A percentile compares a stretch with the other conserved stretches of the same genome.
These are phyloP conservation scores for Pygmarrhopalites habei DNA, from an alignment of 1,140 invertebrate genomes.

Conservation along the genomic window DNA sequence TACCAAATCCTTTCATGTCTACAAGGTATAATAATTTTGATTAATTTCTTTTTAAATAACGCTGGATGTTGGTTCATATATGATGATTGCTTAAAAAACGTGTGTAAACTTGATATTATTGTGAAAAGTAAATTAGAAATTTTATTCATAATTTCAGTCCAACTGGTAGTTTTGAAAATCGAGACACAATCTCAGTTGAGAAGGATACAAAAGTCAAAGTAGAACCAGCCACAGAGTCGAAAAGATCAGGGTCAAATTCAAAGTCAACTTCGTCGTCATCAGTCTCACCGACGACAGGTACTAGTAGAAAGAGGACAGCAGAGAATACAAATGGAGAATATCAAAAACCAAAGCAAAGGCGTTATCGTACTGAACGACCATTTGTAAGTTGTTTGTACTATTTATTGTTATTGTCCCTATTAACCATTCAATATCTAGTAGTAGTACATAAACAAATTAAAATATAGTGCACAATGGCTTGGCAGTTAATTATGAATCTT, in stretches of 20 bases:
- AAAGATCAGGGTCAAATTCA: slow-evolving; percentile 9
- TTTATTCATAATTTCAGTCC: slow-evolving; percentile 23
- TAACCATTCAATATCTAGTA: no score
- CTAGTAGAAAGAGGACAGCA: slow-evolving; percentile 16
- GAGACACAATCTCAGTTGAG: slow-evolving; percentile 2
- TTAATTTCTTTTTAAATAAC: no score
- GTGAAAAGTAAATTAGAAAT: no score
- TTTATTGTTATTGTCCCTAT: no score
- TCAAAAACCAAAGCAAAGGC: slow-evolving; percentile 84
- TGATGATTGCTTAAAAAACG: no score
- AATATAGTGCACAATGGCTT: no score
- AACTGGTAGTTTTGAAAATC: slow-evolving; percentile 20
- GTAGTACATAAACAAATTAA: no score
- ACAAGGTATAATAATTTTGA: slow-evolving; percentile 6
- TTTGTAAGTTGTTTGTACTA: no score
- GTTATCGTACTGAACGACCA: slow-evolving; percentile 82
- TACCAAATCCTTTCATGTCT: slow-evolving; percentile 16
- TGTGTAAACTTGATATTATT: no score
- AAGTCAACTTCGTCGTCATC: slow-evolving; percentile 14
- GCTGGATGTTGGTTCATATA: no score
- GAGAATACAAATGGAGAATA: slow-evolving; percentile 63
- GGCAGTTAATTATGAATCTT: neutral
- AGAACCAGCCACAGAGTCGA: slow-evolving; percentile 5
- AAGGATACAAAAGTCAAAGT: slow-evolving; percentile 15
- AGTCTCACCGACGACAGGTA: slow-evolving; percentile 23